Conservation (phyloP, 2,797 vertebrate species). For the Nasua narica region DNA sequence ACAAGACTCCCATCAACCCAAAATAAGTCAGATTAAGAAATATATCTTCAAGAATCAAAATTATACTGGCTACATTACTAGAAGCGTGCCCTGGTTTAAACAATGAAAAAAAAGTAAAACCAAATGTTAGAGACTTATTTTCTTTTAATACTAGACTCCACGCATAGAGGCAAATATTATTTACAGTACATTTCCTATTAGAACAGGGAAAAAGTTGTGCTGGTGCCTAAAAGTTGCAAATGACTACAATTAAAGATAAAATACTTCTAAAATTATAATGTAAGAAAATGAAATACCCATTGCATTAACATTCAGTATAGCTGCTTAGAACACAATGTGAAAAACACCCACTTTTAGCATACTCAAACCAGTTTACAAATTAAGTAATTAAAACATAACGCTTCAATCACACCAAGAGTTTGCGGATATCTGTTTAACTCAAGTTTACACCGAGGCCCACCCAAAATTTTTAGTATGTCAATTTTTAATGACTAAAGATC, state of each 20-base stretch:
- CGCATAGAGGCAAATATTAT: background rate
- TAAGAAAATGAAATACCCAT: background rate
- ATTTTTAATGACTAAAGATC: background rate
- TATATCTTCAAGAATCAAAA: constrained; percentile 26
- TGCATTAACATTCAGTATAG: background rate
- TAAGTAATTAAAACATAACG: background rate
- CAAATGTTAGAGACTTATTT: background rate
- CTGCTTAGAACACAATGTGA: background rate
- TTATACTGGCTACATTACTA: background rate
- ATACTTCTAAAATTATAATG: constrained; percentile 17
- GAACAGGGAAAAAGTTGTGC: background rate
- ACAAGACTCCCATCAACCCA: background rate
- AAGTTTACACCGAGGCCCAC: background rate
- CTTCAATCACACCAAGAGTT: background rate
- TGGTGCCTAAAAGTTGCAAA: background rate
- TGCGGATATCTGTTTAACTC: background rate
- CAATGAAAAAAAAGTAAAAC: background rate
- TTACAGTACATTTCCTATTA: background rate
- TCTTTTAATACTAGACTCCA: background rate
- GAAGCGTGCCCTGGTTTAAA: background rate
- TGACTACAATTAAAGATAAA: background rate
- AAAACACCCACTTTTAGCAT: background rate
- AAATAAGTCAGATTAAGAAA: constrained; percentile 30
- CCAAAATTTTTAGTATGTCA: background rate
- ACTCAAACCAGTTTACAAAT: background rate